Base-by-base conservation (phyloP, 2,888 invertebrate species). In the Steinernema carpocapsae region DNA sequence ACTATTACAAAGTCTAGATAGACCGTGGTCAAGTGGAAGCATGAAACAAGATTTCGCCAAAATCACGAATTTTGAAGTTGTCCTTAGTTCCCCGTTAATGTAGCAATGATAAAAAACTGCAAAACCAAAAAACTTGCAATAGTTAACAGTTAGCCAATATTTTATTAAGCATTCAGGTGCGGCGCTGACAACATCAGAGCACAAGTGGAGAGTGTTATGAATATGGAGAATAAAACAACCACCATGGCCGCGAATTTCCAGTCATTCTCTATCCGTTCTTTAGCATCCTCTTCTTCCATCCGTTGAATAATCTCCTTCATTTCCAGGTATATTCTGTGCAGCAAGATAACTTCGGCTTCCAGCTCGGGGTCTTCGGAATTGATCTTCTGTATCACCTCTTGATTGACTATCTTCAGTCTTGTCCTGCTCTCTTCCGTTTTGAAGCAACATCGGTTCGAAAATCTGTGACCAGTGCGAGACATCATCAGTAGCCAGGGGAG, bases 211-310 rank as follows among this genome's bases (percentile, higher is more conserved):
- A 64, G 14, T 29, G 64, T 26, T 29, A 86, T 85, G 72, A 86
- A 84, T 19, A 83, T 74, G 37, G 84, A 80, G 76, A 86, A 86
- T 6, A 80, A 79, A 48, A 83, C 85, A 19, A 85, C 84, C 17
- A 83, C 84, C 83, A 83, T 82, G 1, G 85, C 85, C 3, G 85
- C 85, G 64, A 86, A 86, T 32, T 82, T 83, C 86, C 86, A 86
- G 59, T 86, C 86, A 71, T 86, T 86, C n/a, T 79, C 81, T n/a
- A 64, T 56, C 43, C 73, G 72, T 48, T 74, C 64, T 17, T 80
- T 78, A 0, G 80, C 81, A 74, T 84, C 83, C 56, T 86, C 85
- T 59, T 85, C 85, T 78, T 82, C 26, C 77, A 79, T 75, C 24
- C 76, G 72, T 26, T 73, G 24, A 17, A 37, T 70, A 32, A 81